These are phyloP conservation scores for Nemotelus pantherinus DNA, from an alignment of 2,888 invertebrate species.

Conservation along the genomic window DNA sequence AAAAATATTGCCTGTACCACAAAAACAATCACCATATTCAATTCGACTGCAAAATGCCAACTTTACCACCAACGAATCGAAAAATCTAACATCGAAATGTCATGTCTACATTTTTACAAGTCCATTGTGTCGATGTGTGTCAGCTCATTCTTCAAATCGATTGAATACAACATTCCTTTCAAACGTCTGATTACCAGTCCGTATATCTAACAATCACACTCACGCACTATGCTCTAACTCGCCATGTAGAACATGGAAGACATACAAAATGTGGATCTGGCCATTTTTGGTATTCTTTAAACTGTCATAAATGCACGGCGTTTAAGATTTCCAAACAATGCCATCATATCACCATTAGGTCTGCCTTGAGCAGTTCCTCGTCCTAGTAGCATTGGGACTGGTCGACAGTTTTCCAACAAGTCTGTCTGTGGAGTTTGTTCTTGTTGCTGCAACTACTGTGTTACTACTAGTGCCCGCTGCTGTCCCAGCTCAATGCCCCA, in stretches of 20 bases:
- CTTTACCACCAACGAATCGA: too few relatives aligned
- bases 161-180: conserved; percentile 34
- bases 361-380: neutral
- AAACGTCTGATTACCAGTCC: conserved; percentile 14
- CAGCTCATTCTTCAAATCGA: too few relatives aligned
- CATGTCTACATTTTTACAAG: too few relatives aligned
- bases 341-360: conserved; percentile 27
- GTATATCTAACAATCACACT: neutral
- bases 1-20: too few relatives aligned
- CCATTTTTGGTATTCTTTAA: conserved; percentile 45
- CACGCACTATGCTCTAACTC: neutral
- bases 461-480: neutral
- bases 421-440: too few relatives aligned
- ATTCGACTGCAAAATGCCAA: too few relatives aligned
- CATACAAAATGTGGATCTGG: conserved; percentile 39
- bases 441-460: conserved; percentile 1
- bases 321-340: conserved; percentile 38
- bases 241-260: neutral
- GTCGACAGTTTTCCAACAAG: too few relatives aligned
- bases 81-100: too few relatives aligned
- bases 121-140: too few relatives aligned
- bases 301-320: conserved; percentile 41
- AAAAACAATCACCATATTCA: too few relatives aligned
- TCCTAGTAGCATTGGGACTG: neutral
- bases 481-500: neutral